A percentile compares a stretch with the other conserved stretches of the same genome.
These are phyloP conservation scores for Flabesymbios commensalis DNA, from an alignment of 2,888 invertebrate species.

Conservation along the genomic window DNA sequence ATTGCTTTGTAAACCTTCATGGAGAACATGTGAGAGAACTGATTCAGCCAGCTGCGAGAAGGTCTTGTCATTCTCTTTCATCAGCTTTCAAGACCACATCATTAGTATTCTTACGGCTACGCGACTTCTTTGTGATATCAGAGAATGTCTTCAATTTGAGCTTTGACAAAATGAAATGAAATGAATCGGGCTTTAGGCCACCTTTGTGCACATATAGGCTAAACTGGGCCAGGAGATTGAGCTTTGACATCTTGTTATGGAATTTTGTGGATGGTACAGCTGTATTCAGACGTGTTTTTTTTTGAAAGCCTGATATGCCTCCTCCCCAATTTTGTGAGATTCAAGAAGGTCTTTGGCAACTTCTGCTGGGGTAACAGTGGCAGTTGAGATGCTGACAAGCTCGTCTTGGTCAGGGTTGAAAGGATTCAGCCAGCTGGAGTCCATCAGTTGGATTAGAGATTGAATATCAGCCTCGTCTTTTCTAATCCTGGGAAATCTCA, in stretches of 20 bases:
- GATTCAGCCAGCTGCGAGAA: conserved; percentile 21
- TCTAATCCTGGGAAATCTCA: conserved; percentile 12
- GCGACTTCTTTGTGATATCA: too few species aligned
- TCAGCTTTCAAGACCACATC: too few species aligned
- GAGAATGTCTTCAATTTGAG: too few species aligned
- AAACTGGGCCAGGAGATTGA: too few species aligned
- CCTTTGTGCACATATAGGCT: too few species aligned
- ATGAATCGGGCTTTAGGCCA: too few species aligned
- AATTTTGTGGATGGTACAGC: background rate
- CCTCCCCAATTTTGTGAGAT: conserved; percentile 14
- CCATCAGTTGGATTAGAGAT: conserved; percentile 9
- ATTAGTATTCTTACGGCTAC: too few species aligned
- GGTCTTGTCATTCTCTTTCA: conserved; percentile 18
- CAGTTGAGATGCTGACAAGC: conserved; percentile 23
- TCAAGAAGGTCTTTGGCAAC: conserved; percentile 18
- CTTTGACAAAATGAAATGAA: too few species aligned
- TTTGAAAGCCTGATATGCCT: background rate
- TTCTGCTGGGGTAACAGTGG: conserved; percentile 14
- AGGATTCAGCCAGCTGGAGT: conserved; percentile 19
- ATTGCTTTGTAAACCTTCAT: conserved; percentile 13
- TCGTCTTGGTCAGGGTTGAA: conserved; percentile 4
- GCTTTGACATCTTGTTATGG: too few species aligned
- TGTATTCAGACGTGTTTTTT: background rate
- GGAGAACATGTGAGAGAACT: conserved; percentile 10
- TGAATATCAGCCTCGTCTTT: conserved; percentile 26